Conservation (phyloP, 30 jellyfish, hydroid and myxozoan species). For the Thelohanellus kitauei region DNA sequence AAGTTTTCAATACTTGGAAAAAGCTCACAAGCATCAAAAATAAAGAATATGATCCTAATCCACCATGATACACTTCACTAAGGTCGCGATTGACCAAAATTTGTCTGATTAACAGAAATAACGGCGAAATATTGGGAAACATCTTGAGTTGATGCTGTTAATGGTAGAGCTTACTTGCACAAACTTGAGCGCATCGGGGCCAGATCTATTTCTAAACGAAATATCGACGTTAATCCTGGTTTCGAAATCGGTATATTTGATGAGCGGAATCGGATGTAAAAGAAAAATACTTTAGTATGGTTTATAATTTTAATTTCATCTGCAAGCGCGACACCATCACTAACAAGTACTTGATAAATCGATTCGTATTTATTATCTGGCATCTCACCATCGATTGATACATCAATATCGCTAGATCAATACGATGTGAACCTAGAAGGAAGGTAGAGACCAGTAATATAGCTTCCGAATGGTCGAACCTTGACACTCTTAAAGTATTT, state of each 20-base stretch:
- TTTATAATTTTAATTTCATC: no score
- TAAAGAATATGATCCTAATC: slow-evolving; percentile 52
- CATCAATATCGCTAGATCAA: no score
- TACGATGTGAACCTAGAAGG: slow-evolving; percentile 99
- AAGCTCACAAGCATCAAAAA: slow-evolving; percentile 61
- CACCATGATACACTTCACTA: slow-evolving; percentile 84
- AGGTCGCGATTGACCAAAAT: slow-evolving; percentile 35
- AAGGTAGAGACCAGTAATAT: slow-evolving; percentile 24
- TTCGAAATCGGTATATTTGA: slow-evolving; percentile 27
- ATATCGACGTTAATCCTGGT: slow-evolving; percentile 37
- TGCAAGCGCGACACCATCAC: no score
- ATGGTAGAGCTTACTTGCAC: not conserved
- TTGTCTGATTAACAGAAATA: slow-evolving; percentile 28
- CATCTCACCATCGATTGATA: no score
- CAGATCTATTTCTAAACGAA: no score
- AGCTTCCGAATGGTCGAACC: slow-evolving; percentile 80
- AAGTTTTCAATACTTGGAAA: slow-evolving; percentile 20
- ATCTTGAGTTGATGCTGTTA: slow-evolving; percentile 17
- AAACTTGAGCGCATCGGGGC: not conserved
- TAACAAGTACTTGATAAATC: no score
- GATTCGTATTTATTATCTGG: no score
- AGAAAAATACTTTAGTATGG: no score
- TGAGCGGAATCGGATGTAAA: slow-evolving; percentile 80
- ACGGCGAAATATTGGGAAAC: slow-evolving; percentile 21
- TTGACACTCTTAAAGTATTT: slow-evolving; percentile 1